A percentile compares a stretch with the other conserved stretches of the same genome.
These are phyloP conservation scores for Catocala nupta DNA, from an alignment of 2,888 invertebrate species.

Conservation along the genomic window DNA sequence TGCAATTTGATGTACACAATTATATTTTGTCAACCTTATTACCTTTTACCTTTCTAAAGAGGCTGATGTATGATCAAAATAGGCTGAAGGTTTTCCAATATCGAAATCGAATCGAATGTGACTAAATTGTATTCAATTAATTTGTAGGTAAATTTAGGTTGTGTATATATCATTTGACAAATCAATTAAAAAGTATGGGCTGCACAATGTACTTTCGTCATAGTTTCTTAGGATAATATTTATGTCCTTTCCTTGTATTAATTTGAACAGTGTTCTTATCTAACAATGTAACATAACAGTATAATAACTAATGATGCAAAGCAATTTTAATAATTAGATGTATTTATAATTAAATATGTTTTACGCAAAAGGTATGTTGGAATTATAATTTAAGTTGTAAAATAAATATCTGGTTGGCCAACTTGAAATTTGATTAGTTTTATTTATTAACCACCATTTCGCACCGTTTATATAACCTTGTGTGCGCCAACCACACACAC, in stretches of 20 bases:
- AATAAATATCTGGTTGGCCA: slow-evolving; percentile 35
- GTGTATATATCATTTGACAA: no score
- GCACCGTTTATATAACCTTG: background rate
- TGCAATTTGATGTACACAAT: no score
- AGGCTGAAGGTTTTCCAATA: no score
- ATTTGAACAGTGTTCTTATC: background rate
- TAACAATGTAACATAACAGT: background rate
- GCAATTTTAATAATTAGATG: slow-evolving; percentile 3
- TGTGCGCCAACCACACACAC: background rate
- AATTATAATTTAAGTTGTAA: slow-evolving; percentile 36
- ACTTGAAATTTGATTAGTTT: slow-evolving; percentile 14
- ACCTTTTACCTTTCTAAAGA: no score
- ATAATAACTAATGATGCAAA: slow-evolving; percentile 4
- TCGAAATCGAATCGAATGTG: no score
- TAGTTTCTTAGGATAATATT: background rate
- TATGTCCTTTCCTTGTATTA: background rate
- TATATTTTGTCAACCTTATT: no score
- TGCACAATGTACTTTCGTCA: slow-evolving; percentile 8
- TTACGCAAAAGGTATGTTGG: slow-evolving; percentile 29
- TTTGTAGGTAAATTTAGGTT: no score
- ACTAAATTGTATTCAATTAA: no score
- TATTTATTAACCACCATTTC: background rate
- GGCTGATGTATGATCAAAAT: no score
- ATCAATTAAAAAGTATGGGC: background rate
- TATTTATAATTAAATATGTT: slow-evolving; percentile 28